Evolutionary conservation across 2,888 invertebrate genomes (phyloP).

Genomic region (Protophormia terraenovae): DNA sequence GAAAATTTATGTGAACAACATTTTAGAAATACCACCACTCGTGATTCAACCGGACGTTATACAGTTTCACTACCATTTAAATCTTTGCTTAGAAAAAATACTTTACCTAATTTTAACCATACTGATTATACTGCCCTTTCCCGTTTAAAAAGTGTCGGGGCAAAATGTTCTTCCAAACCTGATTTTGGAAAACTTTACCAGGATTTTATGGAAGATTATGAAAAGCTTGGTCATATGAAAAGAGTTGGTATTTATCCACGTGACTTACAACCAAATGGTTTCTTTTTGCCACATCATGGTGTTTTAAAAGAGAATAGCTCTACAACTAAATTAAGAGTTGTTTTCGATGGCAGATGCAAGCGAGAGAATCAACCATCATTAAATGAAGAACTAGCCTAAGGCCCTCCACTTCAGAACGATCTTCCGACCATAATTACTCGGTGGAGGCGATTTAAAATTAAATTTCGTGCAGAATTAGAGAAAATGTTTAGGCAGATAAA

Average conservation of each 20-base stretch:
- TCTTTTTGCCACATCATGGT: slow-evolving; percentile 50
- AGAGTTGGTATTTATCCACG: slow-evolving; percentile 16
- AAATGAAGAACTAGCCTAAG: slow-evolving; percentile 50
- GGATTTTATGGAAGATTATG: slow-evolving; percentile 28
- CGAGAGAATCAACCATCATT: neutral
- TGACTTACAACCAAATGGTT: slow-evolving; percentile 15
- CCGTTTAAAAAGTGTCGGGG: slow-evolving; percentile 33
- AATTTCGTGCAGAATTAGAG: slow-evolving; percentile 59
- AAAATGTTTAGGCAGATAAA: slow-evolving; percentile 66
- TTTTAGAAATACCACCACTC: slow-evolving; percentile 36
- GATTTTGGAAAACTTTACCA: slow-evolving; percentile 4
- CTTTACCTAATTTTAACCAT: neutral
- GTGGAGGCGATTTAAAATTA: slow-evolving; percentile 50
- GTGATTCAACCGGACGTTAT: slow-evolving; percentile 29
- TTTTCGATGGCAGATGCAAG: slow-evolving; percentile 55
- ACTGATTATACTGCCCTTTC: slow-evolving; percentile 47
- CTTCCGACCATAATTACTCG: slow-evolving; percentile 40
- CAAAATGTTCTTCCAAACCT: neutral
- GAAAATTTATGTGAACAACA: slow-evolving; percentile 35
- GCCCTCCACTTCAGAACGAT: slow-evolving; percentile 60
- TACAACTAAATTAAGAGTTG: slow-evolving; percentile 48
- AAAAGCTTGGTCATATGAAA: slow-evolving; percentile 27
- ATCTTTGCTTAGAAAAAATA: neutral
- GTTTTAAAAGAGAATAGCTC: slow-evolving; percentile 38
- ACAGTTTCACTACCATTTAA: slow-evolving; percentile 48